These are phyloP conservation scores for Ophonus ardosiacus DNA, from an alignment of 2,888 invertebrate species.

Conservation along the genomic window DNA sequence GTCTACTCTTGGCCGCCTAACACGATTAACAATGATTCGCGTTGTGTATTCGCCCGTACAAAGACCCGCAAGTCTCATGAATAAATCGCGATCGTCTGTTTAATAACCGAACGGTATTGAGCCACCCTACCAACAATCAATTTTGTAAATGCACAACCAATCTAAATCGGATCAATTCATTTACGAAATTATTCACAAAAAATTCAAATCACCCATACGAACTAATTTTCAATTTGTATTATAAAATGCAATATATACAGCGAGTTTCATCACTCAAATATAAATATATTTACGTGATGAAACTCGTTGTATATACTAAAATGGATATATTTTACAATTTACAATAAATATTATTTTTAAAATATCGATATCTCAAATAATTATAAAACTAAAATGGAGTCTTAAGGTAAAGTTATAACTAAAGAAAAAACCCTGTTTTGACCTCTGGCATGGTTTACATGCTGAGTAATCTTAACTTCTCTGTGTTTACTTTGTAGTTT, in stretches of 20 bases:
- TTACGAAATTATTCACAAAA: background rate
- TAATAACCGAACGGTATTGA: constrained; percentile 57
- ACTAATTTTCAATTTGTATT: background rate
- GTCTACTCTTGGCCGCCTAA: constrained; percentile 51
- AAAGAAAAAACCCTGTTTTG: too few relatives aligned
- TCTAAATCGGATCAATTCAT: constrained; percentile 3
- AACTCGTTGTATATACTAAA: too few relatives aligned
- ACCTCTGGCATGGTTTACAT: too few relatives aligned
- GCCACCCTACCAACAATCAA: background rate
- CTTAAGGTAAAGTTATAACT: too few relatives aligned
- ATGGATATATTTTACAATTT: too few relatives aligned
- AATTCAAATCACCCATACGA: background rate
- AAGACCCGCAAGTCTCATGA: constrained; percentile 56
- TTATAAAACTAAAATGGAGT: too few relatives aligned
- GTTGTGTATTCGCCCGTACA: constrained; percentile 55
- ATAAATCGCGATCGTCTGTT: constrained; percentile 46
- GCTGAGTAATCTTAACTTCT: too few relatives aligned
- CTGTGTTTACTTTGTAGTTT: too few relatives aligned
- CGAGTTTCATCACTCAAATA: too few relatives aligned
- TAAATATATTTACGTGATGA: too few relatives aligned
- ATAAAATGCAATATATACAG: background rate
- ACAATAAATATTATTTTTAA: too few relatives aligned
- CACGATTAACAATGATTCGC: constrained; percentile 62
- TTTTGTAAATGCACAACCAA: constrained; percentile 6
- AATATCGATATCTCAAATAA: too few relatives aligned